These are phyloP conservation scores for Amphipyra tragopoginis DNA, from an alignment of 2,888 invertebrate species.

Conservation along the genomic window DNA sequence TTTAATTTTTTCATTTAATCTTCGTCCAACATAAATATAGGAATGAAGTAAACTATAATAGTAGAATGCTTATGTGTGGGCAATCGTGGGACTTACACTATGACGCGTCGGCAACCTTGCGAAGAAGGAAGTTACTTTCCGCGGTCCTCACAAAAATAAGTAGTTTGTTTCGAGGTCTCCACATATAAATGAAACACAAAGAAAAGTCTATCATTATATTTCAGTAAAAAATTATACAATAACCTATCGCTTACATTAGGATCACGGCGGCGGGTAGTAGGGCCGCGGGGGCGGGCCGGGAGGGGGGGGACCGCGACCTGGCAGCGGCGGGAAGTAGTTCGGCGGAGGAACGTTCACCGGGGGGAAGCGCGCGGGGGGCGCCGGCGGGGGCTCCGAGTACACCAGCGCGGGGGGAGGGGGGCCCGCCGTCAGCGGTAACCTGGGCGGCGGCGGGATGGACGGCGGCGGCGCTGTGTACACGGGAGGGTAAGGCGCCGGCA, in stretches of 20 bases:
- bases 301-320: constrained; percentile 70
- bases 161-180: neutral
- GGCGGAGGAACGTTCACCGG: constrained; percentile 83
- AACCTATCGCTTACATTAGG: constrained; percentile 63
- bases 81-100: too few relatives aligned
- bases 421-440: constrained; percentile 62
- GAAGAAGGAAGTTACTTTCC: too few relatives aligned
- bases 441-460: constrained; percentile 70
- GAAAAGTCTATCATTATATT: constrained; percentile 77
- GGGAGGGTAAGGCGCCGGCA: constrained; percentile 80
- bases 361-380: constrained; percentile 70
- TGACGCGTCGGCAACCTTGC: too few relatives aligned
- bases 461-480: constrained; percentile 84
- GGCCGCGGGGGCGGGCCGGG: constrained; percentile 78
- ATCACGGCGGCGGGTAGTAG: constrained; percentile 84
- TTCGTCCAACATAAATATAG: neutral
- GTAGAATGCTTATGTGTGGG: too few relatives aligned
- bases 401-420: constrained; percentile 75
- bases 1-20: constrained; percentile 28
- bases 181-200: constrained; percentile 57
- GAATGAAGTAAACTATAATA: too few relatives aligned
- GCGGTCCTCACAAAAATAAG: too few relatives aligned
- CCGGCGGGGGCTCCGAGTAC: constrained; percentile 84
- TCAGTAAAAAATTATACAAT: constrained; percentile 81
- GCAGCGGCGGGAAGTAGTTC: constrained; percentile 76